phyloP scores from a whole-genome alignment of 2,888 invertebrate genomes.

The Theodoxus fluviatilis region DNA sequence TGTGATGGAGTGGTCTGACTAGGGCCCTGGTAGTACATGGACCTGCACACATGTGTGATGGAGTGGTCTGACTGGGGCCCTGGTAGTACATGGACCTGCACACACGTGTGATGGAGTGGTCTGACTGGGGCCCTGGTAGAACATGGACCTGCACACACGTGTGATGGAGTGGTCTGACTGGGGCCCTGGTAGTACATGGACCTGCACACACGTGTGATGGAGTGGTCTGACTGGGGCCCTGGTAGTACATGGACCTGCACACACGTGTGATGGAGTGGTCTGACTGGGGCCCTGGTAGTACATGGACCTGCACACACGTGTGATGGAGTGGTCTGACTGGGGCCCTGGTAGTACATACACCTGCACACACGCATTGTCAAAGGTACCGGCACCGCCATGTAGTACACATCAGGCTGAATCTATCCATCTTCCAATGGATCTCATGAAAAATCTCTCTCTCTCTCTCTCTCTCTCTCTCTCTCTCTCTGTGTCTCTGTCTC shows the following conservation, averaged over 20 bases:
- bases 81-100: not conserved
- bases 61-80: too few species aligned
- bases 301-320: not conserved
- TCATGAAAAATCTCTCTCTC: not conserved
- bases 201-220: not conserved
- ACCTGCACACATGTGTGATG: not conserved
- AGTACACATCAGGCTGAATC: not conserved
- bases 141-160: not conserved
- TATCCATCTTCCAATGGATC: not conserved
- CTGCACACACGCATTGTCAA: not conserved
- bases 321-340: too few species aligned
- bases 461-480: slow-evolving; percentile 21
- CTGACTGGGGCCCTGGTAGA: not conserved
- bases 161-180: too few species aligned
- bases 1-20: too few species aligned
- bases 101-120: too few species aligned
- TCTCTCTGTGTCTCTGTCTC: slow-evolving; percentile 11
- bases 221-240: too few species aligned
- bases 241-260: not conserved
- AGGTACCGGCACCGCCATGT: not conserved
- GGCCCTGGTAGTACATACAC: not conserved
- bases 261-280: too few species aligned
- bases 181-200: not conserved
- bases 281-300: not conserved
- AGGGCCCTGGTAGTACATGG: not conserved